Evolutionary conservation across 2,888 invertebrate genomes (phyloP).

Genomic region (Heliconius sara): DNA sequence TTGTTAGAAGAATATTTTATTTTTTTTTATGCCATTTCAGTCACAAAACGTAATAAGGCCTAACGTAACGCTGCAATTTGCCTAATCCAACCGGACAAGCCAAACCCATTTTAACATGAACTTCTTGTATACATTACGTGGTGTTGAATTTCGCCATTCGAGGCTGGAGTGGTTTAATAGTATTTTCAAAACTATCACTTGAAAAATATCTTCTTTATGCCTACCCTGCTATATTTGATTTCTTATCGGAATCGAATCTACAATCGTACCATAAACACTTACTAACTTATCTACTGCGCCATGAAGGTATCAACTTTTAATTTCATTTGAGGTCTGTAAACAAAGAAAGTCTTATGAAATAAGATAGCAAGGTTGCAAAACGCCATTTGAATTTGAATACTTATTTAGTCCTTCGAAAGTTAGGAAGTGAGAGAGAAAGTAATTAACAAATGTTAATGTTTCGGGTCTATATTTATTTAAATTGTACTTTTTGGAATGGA

Average conservation of each 20-base stretch:
- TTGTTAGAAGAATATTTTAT: too few relatives aligned
- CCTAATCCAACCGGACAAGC: too few relatives aligned
- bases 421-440: background rate
- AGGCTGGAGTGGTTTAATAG: too few relatives aligned
- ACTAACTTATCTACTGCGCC: background rate
- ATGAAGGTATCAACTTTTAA: conserved; percentile 8
- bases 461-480: conserved; percentile 6
- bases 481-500: background rate
- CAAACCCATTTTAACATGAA: too few relatives aligned
- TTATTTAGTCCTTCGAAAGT: conserved; percentile 8
- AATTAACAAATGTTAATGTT: conserved; percentile 20
- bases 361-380: background rate
- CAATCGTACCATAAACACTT: background rate
- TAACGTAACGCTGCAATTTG: too few relatives aligned
- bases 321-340: conserved; percentile 22
- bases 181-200: too few relatives aligned
- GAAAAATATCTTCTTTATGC: too few relatives aligned
- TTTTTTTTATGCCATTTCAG: too few relatives aligned
- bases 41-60: too few relatives aligned
- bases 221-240: too few relatives aligned
- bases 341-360: conserved; percentile 15
- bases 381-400: conserved; percentile 10
- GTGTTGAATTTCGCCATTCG: too few relatives aligned
- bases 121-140: too few relatives aligned
- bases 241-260: background rate